These are phyloP conservation scores for Hephaestus fuliginosus DNA, from an alignment of 2,797 vertebrate species.

Conservation along the genomic window DNA sequence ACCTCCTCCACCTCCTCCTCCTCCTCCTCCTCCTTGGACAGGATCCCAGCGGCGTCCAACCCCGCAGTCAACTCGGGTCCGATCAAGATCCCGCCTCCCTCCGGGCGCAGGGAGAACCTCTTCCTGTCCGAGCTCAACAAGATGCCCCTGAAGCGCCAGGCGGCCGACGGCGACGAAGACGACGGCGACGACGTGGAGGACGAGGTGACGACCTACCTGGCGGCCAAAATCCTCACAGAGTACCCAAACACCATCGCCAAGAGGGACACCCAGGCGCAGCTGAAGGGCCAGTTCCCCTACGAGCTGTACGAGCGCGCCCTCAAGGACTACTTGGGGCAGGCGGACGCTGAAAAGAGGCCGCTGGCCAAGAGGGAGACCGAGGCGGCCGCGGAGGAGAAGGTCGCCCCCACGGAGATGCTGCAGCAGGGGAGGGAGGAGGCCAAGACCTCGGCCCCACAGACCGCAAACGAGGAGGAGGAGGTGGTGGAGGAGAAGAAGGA, in stretches of 20 bases:
- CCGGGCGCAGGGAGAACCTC: conserved; percentile 87
- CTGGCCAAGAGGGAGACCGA: conserved; percentile 87
- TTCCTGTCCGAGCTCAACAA: conserved; percentile 86
- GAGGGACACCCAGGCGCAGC: conserved; percentile 83
- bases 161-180: conserved; percentile 80
- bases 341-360: conserved; percentile 81
- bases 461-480: conserved; percentile 86
- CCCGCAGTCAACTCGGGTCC: conserved; percentile 57
- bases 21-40: conserved; percentile 71
- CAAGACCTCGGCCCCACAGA: conserved; percentile 92
- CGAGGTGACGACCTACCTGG: conserved; percentile 93
- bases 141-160: conserved; percentile 89
- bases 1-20: conserved; percentile 72
- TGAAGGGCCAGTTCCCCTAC: conserved; percentile 89
- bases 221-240: conserved; percentile 91
- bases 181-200: conserved; percentile 91
- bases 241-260: conserved; percentile 91
- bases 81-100: conserved; percentile 84
- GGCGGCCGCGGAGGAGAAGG: conserved; percentile 76
- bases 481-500: conserved; percentile 67
- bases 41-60: conserved; percentile 54
- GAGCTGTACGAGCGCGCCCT: conserved; percentile 90
- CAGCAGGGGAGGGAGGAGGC: conserved; percentile 89
- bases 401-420: conserved; percentile 79
- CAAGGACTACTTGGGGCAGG: conserved; percentile 90